These are phyloP conservation scores for Gracilinanus agilis DNA, from an alignment of 2,113 vertebrate genomes.

Conservation along the genomic window DNA sequence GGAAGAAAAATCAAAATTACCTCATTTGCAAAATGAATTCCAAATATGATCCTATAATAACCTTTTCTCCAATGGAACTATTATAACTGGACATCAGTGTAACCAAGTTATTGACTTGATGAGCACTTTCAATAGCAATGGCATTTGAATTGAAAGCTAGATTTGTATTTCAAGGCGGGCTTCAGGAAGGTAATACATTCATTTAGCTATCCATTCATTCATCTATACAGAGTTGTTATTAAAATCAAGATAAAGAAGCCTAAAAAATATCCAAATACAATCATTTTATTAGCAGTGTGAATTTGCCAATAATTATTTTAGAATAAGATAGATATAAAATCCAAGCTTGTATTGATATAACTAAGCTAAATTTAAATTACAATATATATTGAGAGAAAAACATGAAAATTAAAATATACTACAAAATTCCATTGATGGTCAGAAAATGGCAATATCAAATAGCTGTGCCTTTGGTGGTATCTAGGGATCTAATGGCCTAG, in stretches of 20 bases:
- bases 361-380: background rate
- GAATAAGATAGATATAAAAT: background rate
- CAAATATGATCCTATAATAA: background rate
- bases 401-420: background rate
- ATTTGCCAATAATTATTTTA: background rate
- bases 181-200: too few species aligned
- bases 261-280: too few species aligned
- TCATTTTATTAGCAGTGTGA: too few species aligned
- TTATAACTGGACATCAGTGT: background rate
- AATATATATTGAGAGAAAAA: background rate
- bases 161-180: background rate
- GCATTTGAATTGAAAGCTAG: background rate
- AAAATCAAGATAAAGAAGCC: too few species aligned
- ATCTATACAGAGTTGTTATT: too few species aligned
- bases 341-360: background rate
- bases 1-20: background rate
- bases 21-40: background rate
- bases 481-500: background rate
- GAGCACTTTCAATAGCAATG: background rate
- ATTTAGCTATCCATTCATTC: too few species aligned
- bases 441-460: background rate
- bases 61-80: background rate
- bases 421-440: background rate
- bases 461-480: background rate
- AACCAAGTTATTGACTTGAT: background rate